Evolutionary conservation across 2,888 invertebrate genomes (phyloP).

Genomic region (Amblyteles armatorius): DNA sequence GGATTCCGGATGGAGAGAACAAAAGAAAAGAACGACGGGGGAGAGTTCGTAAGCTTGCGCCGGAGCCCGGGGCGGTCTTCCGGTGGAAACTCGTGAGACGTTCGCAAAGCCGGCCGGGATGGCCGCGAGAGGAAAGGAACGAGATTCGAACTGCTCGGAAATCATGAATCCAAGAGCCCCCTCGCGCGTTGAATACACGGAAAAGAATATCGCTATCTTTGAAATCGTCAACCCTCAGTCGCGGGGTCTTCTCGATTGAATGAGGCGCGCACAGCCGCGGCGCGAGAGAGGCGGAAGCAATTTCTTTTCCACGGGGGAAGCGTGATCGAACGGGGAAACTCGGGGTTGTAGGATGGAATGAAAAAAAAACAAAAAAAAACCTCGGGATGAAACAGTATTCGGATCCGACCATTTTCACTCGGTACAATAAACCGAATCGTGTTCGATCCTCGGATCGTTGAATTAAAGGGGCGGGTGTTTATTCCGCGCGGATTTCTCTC

Average conservation of each 20-base stretch:
- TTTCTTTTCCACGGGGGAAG: conserved; percentile 4
- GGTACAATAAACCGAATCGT: background rate
- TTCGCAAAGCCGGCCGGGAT: conserved; percentile 39
- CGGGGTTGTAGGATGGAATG: background rate
- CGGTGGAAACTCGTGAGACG: conserved; percentile 11
- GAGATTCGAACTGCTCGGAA: conserved; percentile 36
- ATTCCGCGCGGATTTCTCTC: background rate
- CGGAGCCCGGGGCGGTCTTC: conserved; percentile 43
- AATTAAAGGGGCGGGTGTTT: background rate
- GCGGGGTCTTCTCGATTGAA: conserved; percentile 18
- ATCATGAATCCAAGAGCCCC: conserved; percentile 3
- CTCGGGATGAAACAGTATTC: background rate
- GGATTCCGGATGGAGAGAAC: conserved; percentile 34
- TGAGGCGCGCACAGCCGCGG: background rate
- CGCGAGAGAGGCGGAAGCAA: background rate
- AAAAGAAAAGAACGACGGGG: conserved; percentile 29
- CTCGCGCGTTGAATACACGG: conserved; percentile 11
- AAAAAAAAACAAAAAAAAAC: background rate
- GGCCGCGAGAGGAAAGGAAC: background rate
- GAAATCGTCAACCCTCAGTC: conserved; percentile 19
- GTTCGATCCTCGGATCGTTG: background rate
- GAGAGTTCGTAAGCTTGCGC: conserved; percentile 40
- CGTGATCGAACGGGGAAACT: conserved; percentile 16
- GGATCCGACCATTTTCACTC: background rate
- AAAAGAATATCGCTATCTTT: conserved; percentile 29